Base-by-base conservation (phyloP, 2,888 invertebrate genomes). In the Nasonovia ribisnigri region DNA sequence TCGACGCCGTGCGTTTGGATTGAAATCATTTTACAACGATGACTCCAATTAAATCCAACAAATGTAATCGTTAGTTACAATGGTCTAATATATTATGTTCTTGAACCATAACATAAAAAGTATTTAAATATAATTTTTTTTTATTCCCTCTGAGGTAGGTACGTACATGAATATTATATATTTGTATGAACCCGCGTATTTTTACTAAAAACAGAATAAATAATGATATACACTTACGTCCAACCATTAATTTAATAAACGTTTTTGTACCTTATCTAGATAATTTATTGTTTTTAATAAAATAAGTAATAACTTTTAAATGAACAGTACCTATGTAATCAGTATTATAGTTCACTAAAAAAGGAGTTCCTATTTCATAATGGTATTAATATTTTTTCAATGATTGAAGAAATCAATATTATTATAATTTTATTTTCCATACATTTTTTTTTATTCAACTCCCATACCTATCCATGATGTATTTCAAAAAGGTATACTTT, bases 1-100 rank as follows among this genome's bases (percentile, higher is more conserved):
- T 86, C 67, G 86, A 57, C 51, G 24, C 51, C 51, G 42, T 88
- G 77, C 24, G 11, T 90, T 93, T 16, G 29, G 57, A 84, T 93
- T 90, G 54, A 89, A 93, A 93, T 93, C 84, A 93, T 87, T 92
- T 88, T 54, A 77, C 54, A 4, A 89, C 54, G 26, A 84, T 48
- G 84, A 57, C 57, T 84, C 48, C 48, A 84, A 93, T 93, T 84
- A 77, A 88, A 84, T 51, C 88, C 48, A 92, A 92, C 67, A 48
- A 86, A 67, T 77, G n/a, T 77, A 24, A 84, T 54, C 54, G 43
- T 84, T 91, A 84, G 36, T 77, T 77, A 20, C 36, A 77, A 77
- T 20, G 36, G 77, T 13, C 36, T 36, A 77, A 36, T 77, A 24
- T 36, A 67, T 67, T n/a, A n/a, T 26, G n/a, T 16, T 36, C n/a